phyloP scores from a whole-genome alignment of 2,888 invertebrate species.

The Eilema caniola region DNA sequence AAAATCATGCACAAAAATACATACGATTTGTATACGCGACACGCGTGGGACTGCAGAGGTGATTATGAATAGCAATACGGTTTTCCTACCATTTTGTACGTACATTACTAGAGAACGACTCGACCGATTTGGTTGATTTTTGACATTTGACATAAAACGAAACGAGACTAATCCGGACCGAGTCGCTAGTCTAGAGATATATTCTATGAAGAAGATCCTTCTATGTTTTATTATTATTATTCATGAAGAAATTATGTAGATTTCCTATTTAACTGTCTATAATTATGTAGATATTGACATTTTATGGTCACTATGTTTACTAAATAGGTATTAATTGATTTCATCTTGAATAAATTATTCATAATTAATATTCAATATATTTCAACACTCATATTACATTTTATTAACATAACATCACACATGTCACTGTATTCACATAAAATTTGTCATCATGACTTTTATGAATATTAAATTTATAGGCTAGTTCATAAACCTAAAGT shows the following conservation, averaged over 20 bases:
- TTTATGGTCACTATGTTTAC: slow-evolving; percentile 1
- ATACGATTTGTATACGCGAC: too few species aligned
- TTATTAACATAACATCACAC: background rate
- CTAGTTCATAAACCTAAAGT: too few species aligned
- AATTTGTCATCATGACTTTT: too few species aligned
- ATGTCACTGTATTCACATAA: background rate
- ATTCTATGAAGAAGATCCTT: background rate
- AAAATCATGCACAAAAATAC: too few species aligned
- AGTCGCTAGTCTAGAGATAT: background rate
- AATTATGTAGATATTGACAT: slow-evolving; percentile 4
- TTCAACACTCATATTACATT: background rate
- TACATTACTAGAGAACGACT: background rate
- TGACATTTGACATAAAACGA: background rate
- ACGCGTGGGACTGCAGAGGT: too few species aligned
- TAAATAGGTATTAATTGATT: background rate
- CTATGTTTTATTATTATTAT: background rate
- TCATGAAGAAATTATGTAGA: slow-evolving; percentile 1
- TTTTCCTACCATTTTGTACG: background rate
- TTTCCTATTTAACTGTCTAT: background rate
- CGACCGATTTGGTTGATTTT: background rate
- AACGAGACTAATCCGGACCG: background rate
- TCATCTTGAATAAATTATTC: background rate
- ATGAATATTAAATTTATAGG: too few species aligned
- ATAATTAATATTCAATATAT: background rate
- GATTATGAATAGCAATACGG: too few species aligned